Conservation (phyloP, 2,888 invertebrate genomes). For the Pollenia labialis region DNA sequence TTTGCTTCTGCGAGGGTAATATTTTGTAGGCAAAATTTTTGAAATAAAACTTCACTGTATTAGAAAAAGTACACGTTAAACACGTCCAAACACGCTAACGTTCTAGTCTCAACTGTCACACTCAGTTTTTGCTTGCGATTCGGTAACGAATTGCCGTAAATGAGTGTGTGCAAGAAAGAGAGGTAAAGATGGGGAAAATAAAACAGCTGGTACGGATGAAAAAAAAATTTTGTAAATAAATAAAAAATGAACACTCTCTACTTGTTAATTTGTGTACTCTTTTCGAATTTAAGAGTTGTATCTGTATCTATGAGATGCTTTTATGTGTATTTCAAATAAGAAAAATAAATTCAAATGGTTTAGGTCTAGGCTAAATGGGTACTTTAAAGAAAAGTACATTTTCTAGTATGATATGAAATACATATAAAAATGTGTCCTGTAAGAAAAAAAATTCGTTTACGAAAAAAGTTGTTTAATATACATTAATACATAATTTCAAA, state of each 20-base stretch:
- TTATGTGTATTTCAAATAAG: constrained; percentile 27
- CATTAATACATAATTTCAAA: too few species aligned
- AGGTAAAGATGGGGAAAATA: constrained; percentile 17
- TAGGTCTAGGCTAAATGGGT: constrained; percentile 43
- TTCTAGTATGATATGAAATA: neutral
- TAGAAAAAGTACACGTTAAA: constrained; percentile 55
- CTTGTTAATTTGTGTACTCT: neutral
- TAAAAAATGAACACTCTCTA: constrained; percentile 1
- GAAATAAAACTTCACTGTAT: constrained; percentile 11
- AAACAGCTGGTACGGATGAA: constrained; percentile 65
- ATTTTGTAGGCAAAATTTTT: constrained; percentile 28
- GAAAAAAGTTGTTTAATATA: too few species aligned
- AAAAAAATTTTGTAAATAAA: constrained; percentile 44
- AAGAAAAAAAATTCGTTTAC: too few species aligned
- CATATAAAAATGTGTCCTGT: too few species aligned
- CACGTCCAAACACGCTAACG: constrained; percentile 73
- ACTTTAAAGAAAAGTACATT: constrained; percentile 13
- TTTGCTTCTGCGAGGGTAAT: constrained; percentile 45
- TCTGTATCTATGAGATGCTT: constrained; percentile 60
- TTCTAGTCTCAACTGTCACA: constrained; percentile 71
- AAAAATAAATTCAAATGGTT: constrained; percentile 38
- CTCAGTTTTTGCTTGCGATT: constrained; percentile 67
- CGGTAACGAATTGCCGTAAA: constrained; percentile 41
- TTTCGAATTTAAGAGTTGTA: constrained; percentile 11
- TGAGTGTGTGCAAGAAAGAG: constrained; percentile 58